These are phyloP conservation scores for Protobothrops flavoviridis DNA, from an alignment of 2,113 vertebrate genomes.

Conservation along the genomic window DNA sequence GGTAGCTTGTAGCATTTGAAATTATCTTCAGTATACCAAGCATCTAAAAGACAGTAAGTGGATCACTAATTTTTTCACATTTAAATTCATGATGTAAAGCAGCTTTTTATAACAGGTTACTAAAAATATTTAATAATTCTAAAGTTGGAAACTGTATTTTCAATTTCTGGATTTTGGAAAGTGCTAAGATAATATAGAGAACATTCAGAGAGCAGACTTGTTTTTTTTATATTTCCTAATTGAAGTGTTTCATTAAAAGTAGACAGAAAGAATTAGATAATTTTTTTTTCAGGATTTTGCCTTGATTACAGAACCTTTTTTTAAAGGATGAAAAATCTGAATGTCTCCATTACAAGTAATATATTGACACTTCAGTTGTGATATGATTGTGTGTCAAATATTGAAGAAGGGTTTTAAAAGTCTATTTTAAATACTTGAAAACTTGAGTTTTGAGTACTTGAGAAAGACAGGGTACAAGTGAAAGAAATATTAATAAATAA, in stretches of 20 bases:
- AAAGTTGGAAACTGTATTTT: neutral
- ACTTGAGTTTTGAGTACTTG: neutral
- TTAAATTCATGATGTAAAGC: neutral
- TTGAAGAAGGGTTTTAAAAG: neutral
- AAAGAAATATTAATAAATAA: neutral
- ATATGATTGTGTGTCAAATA: neutral
- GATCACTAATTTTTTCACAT: neutral
- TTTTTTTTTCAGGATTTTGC: neutral
- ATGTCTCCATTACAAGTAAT: neutral
- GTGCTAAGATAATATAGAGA: neutral
- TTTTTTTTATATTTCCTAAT: neutral
- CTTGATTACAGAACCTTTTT: neutral
- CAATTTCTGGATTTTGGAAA: neutral
- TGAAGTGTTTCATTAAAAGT: neutral
- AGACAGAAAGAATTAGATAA: neutral
- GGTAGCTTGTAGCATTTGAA: neutral
- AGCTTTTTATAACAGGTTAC: neutral
- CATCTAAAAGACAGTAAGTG: neutral
- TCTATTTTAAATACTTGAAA: neutral
- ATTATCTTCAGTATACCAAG: neutral
- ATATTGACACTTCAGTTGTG: neutral
- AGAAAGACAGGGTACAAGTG: neutral
- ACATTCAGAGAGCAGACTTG: neutral
- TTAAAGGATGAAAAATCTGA: neutral
- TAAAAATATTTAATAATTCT: neutral